These are phyloP conservation scores for Nebria salina DNA, from an alignment of 2,888 invertebrate species.

Conservation along the genomic window DNA sequence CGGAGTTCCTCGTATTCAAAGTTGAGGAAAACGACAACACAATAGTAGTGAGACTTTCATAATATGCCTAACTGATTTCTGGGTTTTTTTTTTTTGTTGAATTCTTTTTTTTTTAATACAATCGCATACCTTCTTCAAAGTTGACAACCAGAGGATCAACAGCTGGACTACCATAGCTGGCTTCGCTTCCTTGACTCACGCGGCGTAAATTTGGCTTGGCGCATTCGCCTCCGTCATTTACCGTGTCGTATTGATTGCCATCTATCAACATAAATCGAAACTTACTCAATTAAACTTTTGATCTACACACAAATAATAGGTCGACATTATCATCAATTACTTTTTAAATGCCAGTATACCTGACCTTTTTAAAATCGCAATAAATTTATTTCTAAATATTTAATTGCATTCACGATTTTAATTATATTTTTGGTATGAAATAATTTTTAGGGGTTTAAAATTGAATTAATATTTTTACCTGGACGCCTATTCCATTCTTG, in stretches of 20 bases:
- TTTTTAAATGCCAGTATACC: background rate
- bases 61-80: conserved; percentile 1
- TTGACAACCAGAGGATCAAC: conserved; percentile 80
- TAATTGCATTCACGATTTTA: background rate
- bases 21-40: conserved; percentile 15
- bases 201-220: conserved; percentile 40
- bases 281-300: background rate
- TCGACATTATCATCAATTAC: background rate
- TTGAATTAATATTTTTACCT: conserved; percentile 32
- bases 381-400: too few relatives aligned
- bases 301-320: background rate
- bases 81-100: background rate
- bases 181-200: conserved; percentile 54
- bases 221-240: conserved; percentile 42
- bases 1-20: background rate
- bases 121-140: conserved; percentile 85
- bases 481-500: conserved; percentile 48
- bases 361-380: background rate
- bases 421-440: background rate
- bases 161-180: conserved; percentile 60
- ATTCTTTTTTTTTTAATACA: conserved; percentile 53
- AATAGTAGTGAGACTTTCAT: conserved; percentile 4
- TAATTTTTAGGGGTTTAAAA: background rate
- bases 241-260: conserved; percentile 37
- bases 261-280: conserved; percentile 23